Percentiles rank a stretch among this genome's conserved stretches.
phyloP scores from a whole-genome alignment of 2,797 vertebrate genomes.

The Triplophysa yarkandensis region DNA sequence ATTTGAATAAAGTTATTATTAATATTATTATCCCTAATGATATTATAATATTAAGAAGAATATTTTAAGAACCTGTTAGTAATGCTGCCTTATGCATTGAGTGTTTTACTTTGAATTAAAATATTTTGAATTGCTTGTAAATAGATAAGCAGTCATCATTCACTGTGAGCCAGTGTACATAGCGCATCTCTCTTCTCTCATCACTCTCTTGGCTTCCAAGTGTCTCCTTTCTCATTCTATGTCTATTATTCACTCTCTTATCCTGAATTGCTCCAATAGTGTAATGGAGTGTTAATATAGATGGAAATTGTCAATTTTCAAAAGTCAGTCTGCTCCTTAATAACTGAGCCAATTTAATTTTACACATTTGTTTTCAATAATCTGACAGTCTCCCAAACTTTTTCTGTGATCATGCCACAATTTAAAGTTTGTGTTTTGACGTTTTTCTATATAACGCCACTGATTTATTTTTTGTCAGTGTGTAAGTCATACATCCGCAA shows the following conservation, averaged over 20 bases:
- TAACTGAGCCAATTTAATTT: background rate
- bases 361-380: constrained; percentile 1
- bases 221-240: constrained; percentile 39
- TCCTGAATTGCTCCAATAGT: constrained; percentile 1
- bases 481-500: constrained; percentile 1
- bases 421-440: constrained; percentile 13
- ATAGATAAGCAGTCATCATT: constrained; percentile 46
- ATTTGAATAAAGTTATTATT: too few relatives aligned
- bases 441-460: background rate
- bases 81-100: background rate
- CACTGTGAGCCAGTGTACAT: constrained; percentile 40
- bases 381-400: constrained; percentile 2
- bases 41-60: too few relatives aligned
- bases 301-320: background rate
- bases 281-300: constrained; percentile 3
- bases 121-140: constrained; percentile 42
- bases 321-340: background rate
- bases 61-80: too few relatives aligned
- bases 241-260: constrained; percentile 1
- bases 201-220: constrained; percentile 37
- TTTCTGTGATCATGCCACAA: background rate
- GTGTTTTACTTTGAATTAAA: constrained; percentile 37
- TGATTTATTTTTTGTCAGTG: constrained; percentile 23
- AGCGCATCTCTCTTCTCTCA: constrained; percentile 35
- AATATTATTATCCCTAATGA: too few relatives aligned